Conservation (phyloP, 2,113 vertebrate genomes). For the Motacilla alba region DNA sequence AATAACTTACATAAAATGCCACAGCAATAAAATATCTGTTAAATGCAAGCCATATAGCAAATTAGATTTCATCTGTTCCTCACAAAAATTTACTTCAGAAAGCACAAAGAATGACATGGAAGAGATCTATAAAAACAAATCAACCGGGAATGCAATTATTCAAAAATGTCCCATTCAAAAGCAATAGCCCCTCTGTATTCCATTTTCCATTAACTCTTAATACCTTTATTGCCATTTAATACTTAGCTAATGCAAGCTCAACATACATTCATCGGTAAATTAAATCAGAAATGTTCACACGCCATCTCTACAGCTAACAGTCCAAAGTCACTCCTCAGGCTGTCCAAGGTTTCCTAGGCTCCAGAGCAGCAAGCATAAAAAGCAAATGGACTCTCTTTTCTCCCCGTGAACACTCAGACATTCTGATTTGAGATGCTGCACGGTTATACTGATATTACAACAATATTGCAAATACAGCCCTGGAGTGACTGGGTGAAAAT, state of each 20-base stretch:
- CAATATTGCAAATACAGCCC: neutral
- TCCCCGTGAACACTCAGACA: neutral
- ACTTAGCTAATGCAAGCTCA: conserved; percentile 48
- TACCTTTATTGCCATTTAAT: conserved; percentile 62
- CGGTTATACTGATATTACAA: neutral
- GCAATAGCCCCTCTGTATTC: conserved; percentile 46
- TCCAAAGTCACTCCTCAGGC: conserved; percentile 17
- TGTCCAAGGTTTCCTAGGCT: neutral
- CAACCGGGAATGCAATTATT: conserved; percentile 58
- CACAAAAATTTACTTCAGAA: conserved; percentile 35
- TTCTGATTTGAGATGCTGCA: neutral
- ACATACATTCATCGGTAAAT: conserved; percentile 52
- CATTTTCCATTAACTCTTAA: conserved; percentile 66
- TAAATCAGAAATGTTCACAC: conserved; percentile 32
- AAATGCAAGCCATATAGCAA: conserved; percentile 50
- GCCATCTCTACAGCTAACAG: neutral
- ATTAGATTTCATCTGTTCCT: conserved; percentile 49
- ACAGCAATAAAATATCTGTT: conserved; percentile 48
- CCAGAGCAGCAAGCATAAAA: conserved; percentile 14
- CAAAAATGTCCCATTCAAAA: conserved; percentile 54
- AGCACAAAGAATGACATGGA: conserved; percentile 22
- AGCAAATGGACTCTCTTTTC: neutral
- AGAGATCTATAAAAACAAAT: conserved; percentile 67
- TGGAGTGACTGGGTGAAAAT: neutral
- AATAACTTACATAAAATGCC: conserved; percentile 55